Evolutionary conservation across 2,797 vertebrate genomes (phyloP).

Genomic region (Taeniopygia guttata): DNA sequence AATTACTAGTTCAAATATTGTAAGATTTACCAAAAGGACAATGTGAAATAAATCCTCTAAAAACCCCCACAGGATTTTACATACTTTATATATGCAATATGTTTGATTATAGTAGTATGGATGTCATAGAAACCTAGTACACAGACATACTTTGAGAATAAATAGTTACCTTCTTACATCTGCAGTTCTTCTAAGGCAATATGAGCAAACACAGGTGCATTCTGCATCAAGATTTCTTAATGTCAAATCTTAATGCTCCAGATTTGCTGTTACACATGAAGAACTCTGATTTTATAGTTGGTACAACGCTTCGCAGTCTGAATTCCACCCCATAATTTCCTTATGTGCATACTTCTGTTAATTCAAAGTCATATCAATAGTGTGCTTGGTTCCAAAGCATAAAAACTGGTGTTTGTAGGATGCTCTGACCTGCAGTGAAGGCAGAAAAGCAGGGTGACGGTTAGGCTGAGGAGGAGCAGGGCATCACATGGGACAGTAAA

Average conservation of each 20-base stretch:
- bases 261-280: not conserved
- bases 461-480: not conserved
- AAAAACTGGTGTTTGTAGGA: not conserved
- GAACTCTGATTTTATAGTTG: not conserved
- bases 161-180: not conserved
- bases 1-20: constrained; percentile 71
- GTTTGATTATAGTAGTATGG: not conserved
- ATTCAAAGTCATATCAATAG: not conserved
- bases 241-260: fast-evolving
- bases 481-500: not conserved
- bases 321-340: not conserved
- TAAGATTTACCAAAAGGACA: constrained; percentile 47
- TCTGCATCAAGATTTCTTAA: not conserved
- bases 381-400: not conserved
- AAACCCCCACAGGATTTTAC: not conserved
- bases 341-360: not conserved
- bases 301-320: not conserved
- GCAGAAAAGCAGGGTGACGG: not conserved
- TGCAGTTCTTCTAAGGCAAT: not conserved
- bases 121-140: not conserved
- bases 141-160: not conserved
- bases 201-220: not conserved
- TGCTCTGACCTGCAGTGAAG: not conserved
- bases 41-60: constrained; percentile 54
- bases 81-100: not conserved